Conservation (phyloP, 2,888 invertebrate species). For the Calameuta idolon region DNA sequence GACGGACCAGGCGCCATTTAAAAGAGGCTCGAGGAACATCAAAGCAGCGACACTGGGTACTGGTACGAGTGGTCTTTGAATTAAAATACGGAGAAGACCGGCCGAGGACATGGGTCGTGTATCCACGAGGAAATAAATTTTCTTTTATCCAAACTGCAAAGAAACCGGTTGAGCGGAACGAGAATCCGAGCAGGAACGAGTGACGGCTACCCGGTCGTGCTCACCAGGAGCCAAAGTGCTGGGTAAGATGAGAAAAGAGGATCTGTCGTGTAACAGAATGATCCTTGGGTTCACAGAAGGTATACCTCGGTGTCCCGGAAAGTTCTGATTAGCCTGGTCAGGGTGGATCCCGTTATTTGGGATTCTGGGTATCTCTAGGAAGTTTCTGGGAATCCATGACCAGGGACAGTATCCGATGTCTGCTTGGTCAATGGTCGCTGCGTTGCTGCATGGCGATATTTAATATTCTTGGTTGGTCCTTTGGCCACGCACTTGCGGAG, state of each 20-base stretch:
- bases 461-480: not conserved
- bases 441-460: not conserved
- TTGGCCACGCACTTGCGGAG: not conserved
- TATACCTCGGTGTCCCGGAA: not conserved
- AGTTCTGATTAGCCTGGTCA: not conserved
- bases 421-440: not conserved
- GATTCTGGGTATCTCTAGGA: not conserved
- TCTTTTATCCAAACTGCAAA: not conserved
- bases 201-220: not conserved
- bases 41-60: not conserved
- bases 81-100: not conserved
- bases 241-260: not conserved
- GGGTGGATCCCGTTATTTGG: not conserved
- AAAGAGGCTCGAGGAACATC: not conserved
- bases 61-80: not conserved
- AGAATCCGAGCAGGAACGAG: not conserved
- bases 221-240: not conserved
- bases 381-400: not conserved
- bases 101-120: not conserved
- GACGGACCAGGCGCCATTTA: not conserved
- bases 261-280: not conserved
- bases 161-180: not conserved
- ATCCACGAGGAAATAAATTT: not conserved
- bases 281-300: not conserved
- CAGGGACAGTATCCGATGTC: constrained; percentile 1